Base-by-base conservation (phyloP, 2,888 invertebrate species). In the Malacosoma neustria region DNA sequence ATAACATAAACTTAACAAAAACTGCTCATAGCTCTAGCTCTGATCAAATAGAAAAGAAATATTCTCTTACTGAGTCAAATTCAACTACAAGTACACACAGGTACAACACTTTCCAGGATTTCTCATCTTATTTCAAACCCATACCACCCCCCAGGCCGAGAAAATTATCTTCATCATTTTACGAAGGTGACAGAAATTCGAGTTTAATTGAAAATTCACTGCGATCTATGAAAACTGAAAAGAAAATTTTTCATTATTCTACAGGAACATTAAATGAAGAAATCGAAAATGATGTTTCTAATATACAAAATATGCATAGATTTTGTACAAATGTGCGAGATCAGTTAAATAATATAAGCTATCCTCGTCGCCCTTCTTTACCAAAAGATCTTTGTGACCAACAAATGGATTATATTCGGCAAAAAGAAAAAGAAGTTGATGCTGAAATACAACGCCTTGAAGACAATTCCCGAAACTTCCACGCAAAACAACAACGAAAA, bases 391-490 rank as follows among this genome's bases (percentile, higher is more conserved):
- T 91, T 58, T 88, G 87, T 68, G 87, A 89, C 39, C 84, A 86
- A 49, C 90, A 90, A 74, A 87, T 91, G 72, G 87, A 90, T 56
- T 89, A 90, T 48, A 90, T 92, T 22, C 69, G 87, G 22, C 87
- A 87, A 64, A 91, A 91, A 69, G 92, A 92, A 72, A 87, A 89
- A 51, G 89, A 91, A 62, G 87, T 92, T 4, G 89, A 89, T 71
- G 74, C 87, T 14, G 91, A 92, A 72, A 87, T 92, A 45, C 87
- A 88, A 44, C 80, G 88, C 1, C 67, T 92, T 29, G 90, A 91
- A 70, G 76, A 84, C 30, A 87, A 89, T 51, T 89, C 89, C 37
- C 45, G 54, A 36, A 43, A 33, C 7, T 46, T 48, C 30, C 38
- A 50, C 2, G 38, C 43, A 33, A 38, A 47, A 30, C 14, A 35